phyloP scores from a whole-genome alignment of 2,797 vertebrate species.

The Ficedula albicollis region DNA sequence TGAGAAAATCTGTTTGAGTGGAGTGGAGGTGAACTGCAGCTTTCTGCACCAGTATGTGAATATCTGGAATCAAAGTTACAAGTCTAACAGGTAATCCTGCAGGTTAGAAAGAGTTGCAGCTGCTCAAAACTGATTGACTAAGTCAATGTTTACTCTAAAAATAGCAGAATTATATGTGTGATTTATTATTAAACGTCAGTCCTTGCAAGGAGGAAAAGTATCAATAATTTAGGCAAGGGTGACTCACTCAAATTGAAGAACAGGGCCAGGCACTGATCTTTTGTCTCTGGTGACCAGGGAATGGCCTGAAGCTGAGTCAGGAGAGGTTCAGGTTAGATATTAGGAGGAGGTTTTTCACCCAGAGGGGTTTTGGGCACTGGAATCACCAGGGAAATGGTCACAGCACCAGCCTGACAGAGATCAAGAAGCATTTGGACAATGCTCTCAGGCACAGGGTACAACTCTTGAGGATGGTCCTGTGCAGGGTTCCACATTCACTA shows the following conservation, averaged over 20 bases:
- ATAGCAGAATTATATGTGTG: not conserved
- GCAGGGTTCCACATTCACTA: not conserved
- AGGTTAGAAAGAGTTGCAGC: not conserved
- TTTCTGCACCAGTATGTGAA: not conserved
- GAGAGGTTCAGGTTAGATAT: not conserved
- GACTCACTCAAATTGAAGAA: not conserved
- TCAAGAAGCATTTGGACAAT: not conserved
- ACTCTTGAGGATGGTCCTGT: not conserved
- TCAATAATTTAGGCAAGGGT: not conserved
- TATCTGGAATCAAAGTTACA: not conserved
- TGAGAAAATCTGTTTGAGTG: not conserved
- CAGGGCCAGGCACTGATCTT: not conserved
- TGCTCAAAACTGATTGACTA: not conserved
- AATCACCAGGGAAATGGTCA: not conserved
- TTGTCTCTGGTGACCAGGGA: not conserved
- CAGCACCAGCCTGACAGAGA: not conserved
- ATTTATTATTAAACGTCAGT: not conserved
- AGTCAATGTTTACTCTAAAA: not conserved
- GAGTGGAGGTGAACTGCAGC: not conserved
- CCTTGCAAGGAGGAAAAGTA: not conserved
- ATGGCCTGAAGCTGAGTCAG: accelerated
- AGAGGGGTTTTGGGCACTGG: not conserved
- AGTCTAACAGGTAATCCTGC: not conserved
- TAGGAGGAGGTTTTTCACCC: not conserved
- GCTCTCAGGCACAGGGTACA: not conserved